Base-by-base conservation (phyloP, 2,797 vertebrate genomes). In the Myoxocephalus aenaeus region DNA sequence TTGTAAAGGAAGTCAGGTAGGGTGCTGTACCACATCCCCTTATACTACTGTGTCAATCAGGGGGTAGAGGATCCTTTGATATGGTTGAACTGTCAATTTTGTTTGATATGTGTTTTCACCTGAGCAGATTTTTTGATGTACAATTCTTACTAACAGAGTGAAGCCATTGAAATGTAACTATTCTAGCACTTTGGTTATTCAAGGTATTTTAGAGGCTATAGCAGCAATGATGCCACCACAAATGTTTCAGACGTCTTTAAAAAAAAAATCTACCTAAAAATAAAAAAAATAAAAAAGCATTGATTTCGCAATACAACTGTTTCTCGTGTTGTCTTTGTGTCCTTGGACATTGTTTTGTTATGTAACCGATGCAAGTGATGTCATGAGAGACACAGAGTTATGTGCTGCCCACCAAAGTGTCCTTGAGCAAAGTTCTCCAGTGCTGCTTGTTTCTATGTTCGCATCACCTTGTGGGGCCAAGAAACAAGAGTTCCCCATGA, bases 111-210 rank as follows among this genome's bases (percentile, higher is more conserved):
- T 93, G 93, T 94, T 95, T 95, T 93, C 93, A 94, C 92, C 91
- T 92, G 85, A 91, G 86, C 83, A 90, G 87, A 91, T 90, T 94
- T 92, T 95, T 95, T 93, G 91, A 94, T 94, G 94, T 95, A 94
- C 89, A 94, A 94, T 95, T 95, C 94, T 94, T 95, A 94, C 93
- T 94, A 94, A 94, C 92, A 90, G 92, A 94, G 91, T 94, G 92
- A 94, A 95, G 93, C 93, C 94, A 96, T 96, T 95, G 91, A 92
- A 94, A 93, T 94, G 90, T 94, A 94, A 92, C 86, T 95, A 94
- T 94, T 94, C 91, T 94, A 95, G 94, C 93, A 95, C 93, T 95
- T 96, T 95, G 94, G 92, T 94, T 95, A 94, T 94, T 92, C 89
- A 89, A 95, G 91, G 91, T 94, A 91, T 96, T 94, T 95, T 94